phyloP scores from a whole-genome alignment of 2,888 invertebrate genomes.

The Leucoma salicis region DNA sequence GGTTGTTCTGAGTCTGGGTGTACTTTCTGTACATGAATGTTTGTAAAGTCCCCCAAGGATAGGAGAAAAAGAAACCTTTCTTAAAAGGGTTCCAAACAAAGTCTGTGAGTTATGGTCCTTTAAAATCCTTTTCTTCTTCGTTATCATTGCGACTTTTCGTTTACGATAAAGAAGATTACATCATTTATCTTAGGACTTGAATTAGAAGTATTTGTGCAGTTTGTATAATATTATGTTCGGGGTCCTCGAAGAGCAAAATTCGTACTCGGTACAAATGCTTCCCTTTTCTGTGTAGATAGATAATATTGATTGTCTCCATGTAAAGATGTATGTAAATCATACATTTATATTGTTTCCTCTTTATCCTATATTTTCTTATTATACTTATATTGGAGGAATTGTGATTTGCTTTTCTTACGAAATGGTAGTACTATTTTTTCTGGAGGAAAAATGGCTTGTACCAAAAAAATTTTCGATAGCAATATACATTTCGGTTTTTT shows the following conservation, averaged over 20 bases:
- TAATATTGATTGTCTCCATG: constrained; percentile 26
- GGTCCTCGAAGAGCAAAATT: constrained; percentile 5
- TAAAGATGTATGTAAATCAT: constrained; percentile 11
- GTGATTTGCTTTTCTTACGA: constrained; percentile 2
- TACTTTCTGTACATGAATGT: too few relatives aligned
- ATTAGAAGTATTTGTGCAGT: constrained; percentile 50
- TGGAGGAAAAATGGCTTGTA: not conserved
- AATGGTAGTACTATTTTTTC: constrained; percentile 1
- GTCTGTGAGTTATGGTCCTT: constrained; percentile 67
- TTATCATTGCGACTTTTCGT: constrained; percentile 65
- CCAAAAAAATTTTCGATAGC: not conserved
- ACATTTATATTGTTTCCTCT: constrained; percentile 13
- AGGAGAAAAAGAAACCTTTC: too few relatives aligned
- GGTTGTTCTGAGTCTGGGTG: too few relatives aligned
- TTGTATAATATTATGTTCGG: constrained; percentile 44
- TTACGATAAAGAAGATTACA: constrained; percentile 70
- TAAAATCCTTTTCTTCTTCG: constrained; percentile 71
- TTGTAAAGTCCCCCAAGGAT: too few relatives aligned
- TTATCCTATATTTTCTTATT: constrained; percentile 5
- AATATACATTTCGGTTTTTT: too few relatives aligned
- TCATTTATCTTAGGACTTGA: constrained; percentile 61
- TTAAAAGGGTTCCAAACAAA: constrained; percentile 51
- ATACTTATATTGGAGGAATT: constrained; percentile 1
- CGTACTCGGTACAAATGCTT: constrained; percentile 6
- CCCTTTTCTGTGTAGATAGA: constrained; percentile 16